These are phyloP conservation scores for Tachystola acroxantha DNA, from an alignment of 2,888 invertebrate species.

Conservation along the genomic window DNA sequence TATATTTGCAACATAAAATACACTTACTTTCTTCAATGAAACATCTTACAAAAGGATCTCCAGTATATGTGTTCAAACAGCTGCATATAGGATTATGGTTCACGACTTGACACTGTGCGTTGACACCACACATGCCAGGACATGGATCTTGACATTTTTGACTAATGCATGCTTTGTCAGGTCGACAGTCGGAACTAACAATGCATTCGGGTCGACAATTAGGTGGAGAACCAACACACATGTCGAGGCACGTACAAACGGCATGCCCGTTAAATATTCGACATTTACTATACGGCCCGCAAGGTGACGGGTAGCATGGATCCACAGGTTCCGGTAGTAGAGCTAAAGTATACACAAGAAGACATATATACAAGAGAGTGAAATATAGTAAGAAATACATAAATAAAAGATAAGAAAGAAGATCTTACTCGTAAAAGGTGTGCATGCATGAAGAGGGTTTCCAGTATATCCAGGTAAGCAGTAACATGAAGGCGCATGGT, in stretches of 20 bases:
- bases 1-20: not conserved
- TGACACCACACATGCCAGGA: conserved; percentile 85
- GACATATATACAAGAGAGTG: conserved; percentile 35
- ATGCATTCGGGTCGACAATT: conserved; percentile 88
- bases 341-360: conserved; percentile 52
- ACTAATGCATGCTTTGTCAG: conserved; percentile 86
- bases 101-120: conserved; percentile 87
- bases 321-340: conserved; percentile 66
- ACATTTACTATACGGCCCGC: conserved; percentile 88
- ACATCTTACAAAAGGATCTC: conserved; percentile 88
- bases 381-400: conserved; percentile 31
- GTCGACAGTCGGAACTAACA: conserved; percentile 86
- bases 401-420: conserved; percentile 53
- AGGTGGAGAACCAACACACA: conserved; percentile 86
- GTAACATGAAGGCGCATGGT: conserved; percentile 87
- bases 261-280: conserved; percentile 84
- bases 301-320: conserved; percentile 87
- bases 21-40: conserved; percentile 80
- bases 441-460: conserved; percentile 83
- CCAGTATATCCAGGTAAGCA: conserved; percentile 86
- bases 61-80: conserved; percentile 82
- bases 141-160: conserved; percentile 89
- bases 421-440: conserved; percentile 79
- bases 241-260: conserved; percentile 85
- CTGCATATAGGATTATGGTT: conserved; percentile 90